Base-by-base conservation (phyloP, 2,797 vertebrate genomes). In the Lates japonicus region DNA sequence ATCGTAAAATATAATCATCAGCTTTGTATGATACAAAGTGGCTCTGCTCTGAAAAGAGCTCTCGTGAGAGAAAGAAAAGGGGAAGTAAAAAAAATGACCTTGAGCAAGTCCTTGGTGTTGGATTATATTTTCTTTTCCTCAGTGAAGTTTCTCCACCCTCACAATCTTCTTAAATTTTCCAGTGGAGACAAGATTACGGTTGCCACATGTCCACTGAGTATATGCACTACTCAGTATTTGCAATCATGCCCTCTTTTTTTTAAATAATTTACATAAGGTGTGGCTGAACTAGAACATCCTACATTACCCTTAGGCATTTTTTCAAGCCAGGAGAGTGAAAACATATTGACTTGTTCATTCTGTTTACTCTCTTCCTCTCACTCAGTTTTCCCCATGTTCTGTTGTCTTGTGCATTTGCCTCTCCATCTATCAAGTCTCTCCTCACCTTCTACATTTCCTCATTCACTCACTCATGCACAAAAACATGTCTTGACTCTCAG, bases 91-190 rank as follows among this genome's bases (percentile, higher is more conserved):
- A 66, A 61, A 78, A 75, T 79, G 82, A 91, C 92, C 92, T 92
- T 94, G 80, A 89, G 65, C 17, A 7, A 55, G 82, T 88, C 78
- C 74, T 91, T 84, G 55, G 60, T 82, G 25, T 75, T 70, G n/a
- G 68, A 87, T 57, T 81, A 70, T 69, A 74, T 87, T 89, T 86
- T 82, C 57, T 83, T 70, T 76, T 49, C 71, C 49, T 59, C 62
- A 66, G 62, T 84, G n/a, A 76, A 88, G 77, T 80, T 65, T 78
- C 79, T 81, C 70, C 54, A 59, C 66, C 69, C n/a, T 83, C 83
- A 85, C 81, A 87, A 68, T 63, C 79, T 58, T 77, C 79, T 83
- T 84, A 70, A 83, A 84, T 85, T 61, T 85, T 91, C 84, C 66
- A 90, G 62, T 57, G 69, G 68, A 68, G 67, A 82, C 71, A 76